Base-by-base conservation (phyloP, 2,888 invertebrate species). In the Furcula furcula region DNA sequence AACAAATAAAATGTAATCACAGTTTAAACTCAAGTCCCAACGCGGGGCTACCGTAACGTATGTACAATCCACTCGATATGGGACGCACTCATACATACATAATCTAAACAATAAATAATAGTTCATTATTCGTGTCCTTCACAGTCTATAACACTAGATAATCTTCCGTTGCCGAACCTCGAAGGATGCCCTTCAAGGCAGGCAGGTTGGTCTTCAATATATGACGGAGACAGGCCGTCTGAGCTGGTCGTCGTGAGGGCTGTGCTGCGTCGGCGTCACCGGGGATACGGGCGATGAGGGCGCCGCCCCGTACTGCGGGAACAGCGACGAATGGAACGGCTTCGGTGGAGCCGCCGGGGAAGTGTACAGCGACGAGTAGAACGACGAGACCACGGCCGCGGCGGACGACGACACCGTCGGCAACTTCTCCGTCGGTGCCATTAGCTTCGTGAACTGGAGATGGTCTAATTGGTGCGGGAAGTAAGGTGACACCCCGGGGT, bases 401-500 rank as follows among this genome's bases (percentile, higher is more conserved):
- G 89, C 89, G 0, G 84, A 83, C 20, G 78, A 75, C 26, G 78
- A 88, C 46, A 70, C 85, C 81, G 76, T 81, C 76, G 76, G 88
- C 78, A 79, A 42, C 64, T 76, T 87, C 52, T 76, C 88, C 53
- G 84, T 67, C 44, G 89, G 88, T 7, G 85, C 88, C 68, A 91
- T 91, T 47, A 92, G 76, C 68, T 91, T 93, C 53, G 87, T 92
- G 76, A 90, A 91, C 72, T 91, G 91, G 38, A 92, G 81, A 41
- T 90, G 91, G 75, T 91, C 93, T 76, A 93, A 91, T 29, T 95
- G 93, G 14, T 94, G 93, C 29, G 94, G 94, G 76, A 95, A 95
- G 76, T 95, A 95, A 1, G 94, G 92, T 1, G 94, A 90, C 72
- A 94, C 88, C 13, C 92, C 92, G 0, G 90, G 77, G 70, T 93